Evolutionary conservation across 2,888 invertebrate species (phyloP).

Genomic region (Mesoligia furuncula): DNA sequence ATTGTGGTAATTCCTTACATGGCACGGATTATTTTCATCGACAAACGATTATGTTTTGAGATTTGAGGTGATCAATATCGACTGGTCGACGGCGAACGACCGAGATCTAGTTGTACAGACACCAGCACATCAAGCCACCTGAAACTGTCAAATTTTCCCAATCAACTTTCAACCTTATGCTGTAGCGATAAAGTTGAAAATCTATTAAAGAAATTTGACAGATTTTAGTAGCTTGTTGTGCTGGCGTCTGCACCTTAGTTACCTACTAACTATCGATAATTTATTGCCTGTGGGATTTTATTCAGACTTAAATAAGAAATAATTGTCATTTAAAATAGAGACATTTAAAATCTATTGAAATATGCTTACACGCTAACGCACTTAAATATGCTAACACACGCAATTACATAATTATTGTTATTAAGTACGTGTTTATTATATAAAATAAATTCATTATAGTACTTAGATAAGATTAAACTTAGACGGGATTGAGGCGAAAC

Average conservation of each 20-base stretch:
- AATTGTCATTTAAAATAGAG: too few relatives aligned
- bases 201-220: too few relatives aligned
- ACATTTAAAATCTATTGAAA: too few relatives aligned
- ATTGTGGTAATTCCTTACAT: not conserved
- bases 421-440: constrained; percentile 18
- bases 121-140: too few relatives aligned
- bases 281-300: not conserved
- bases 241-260: not conserved
- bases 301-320: not conserved
- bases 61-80: not conserved
- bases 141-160: too few relatives aligned
- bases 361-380: too few relatives aligned
- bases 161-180: too few relatives aligned
- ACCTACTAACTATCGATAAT: not conserved
- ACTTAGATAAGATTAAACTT: not conserved
- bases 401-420: constrained; percentile 11
- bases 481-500: not conserved
- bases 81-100: not conserved
- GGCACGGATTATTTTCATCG: not conserved
- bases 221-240: too few relatives aligned
- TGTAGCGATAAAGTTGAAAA: too few relatives aligned
- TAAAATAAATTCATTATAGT: not conserved
- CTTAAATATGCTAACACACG: too few relatives aligned
- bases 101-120: not conserved
- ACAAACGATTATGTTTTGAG: not conserved